These are phyloP conservation scores for Archegozetes longisetosus DNA, from an alignment of 1,140 invertebrate species.

Conservation along the genomic window DNA sequence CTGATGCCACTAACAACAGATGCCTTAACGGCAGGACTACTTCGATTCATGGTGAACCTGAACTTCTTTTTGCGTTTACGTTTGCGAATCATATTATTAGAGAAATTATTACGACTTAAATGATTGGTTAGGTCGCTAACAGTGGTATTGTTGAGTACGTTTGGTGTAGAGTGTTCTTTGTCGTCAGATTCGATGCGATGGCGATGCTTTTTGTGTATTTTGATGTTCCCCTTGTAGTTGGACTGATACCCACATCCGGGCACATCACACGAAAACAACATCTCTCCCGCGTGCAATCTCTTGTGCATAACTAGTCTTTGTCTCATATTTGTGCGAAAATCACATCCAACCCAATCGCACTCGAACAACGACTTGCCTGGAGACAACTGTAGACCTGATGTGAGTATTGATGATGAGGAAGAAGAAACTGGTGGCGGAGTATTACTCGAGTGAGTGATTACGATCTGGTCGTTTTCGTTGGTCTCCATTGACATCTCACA, in stretches of 20 bases:
- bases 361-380: constrained; percentile 4
- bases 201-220: constrained; percentile 15
- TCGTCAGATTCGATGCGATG: constrained; percentile 3
- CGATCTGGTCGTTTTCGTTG: not conserved
- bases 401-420: not conserved
- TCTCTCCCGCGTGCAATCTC: constrained; percentile 1
- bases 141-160: not conserved
- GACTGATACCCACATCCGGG: constrained; percentile 13
- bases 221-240: constrained; percentile 16
- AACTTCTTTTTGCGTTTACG: not conserved
- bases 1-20: not conserved
- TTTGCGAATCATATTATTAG: not conserved
- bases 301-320: constrained; percentile 12
- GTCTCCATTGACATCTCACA: constrained; percentile 12
- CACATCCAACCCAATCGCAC: constrained; percentile 8
- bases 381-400: not conserved
- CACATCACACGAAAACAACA: constrained; percentile 5
- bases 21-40: not conserved
- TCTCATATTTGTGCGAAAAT: constrained; percentile 7
- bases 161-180: not conserved
- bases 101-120: not conserved
- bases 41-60: not conserved
- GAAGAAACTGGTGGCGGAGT: no score
- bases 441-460: not conserved
- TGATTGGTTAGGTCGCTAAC: not conserved